phyloP scores from a whole-genome alignment of 2,888 invertebrate genomes.

The Tinea trinotella region DNA sequence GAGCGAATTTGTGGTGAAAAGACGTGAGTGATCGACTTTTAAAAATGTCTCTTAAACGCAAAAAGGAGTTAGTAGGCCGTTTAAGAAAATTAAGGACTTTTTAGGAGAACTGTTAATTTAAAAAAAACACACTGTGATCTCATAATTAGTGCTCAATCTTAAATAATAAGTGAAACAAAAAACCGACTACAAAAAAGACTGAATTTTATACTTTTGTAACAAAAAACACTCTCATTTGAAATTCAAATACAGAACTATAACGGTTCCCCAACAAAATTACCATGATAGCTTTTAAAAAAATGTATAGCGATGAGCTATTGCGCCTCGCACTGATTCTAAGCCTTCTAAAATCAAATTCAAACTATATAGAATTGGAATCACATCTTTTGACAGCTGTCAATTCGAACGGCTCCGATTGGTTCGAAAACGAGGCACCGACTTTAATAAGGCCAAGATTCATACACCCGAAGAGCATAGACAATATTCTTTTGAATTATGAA shows the following conservation, averaged over 20 bases:
- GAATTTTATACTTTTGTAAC: slow-evolving; percentile 24
- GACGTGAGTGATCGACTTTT: slow-evolving; percentile 40
- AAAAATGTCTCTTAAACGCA: slow-evolving; percentile 61
- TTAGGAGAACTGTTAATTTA: slow-evolving; percentile 23
- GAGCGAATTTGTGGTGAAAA: not conserved
- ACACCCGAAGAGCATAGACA: slow-evolving; percentile 81
- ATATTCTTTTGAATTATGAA: slow-evolving; percentile 79
- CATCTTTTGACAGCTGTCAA: slow-evolving; percentile 69
- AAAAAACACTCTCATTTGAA: slow-evolving; percentile 21
- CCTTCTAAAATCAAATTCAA: slow-evolving; percentile 83
- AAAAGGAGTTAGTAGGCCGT: slow-evolving; percentile 36
- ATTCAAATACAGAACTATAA: slow-evolving; percentile 7
- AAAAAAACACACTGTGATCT: slow-evolving; percentile 36
- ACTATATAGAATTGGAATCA: slow-evolving; percentile 73
- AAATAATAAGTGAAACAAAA: slow-evolving; percentile 27
- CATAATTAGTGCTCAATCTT: slow-evolving; percentile 53
- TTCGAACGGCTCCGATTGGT: slow-evolving; percentile 80
- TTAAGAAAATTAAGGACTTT: slow-evolving; percentile 32
- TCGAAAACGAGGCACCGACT: slow-evolving; percentile 68
- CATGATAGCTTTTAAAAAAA: slow-evolving; percentile 87
- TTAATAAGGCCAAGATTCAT: slow-evolving; percentile 75
- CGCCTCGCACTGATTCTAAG: slow-evolving; percentile 86
- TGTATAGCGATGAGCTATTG: slow-evolving; percentile 85
- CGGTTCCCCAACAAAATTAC: not conserved
- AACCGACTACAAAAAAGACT: slow-evolving; percentile 29